Base-by-base conservation (phyloP, 2,888 invertebrate species). In the Disparrhopalites patrizii region DNA sequence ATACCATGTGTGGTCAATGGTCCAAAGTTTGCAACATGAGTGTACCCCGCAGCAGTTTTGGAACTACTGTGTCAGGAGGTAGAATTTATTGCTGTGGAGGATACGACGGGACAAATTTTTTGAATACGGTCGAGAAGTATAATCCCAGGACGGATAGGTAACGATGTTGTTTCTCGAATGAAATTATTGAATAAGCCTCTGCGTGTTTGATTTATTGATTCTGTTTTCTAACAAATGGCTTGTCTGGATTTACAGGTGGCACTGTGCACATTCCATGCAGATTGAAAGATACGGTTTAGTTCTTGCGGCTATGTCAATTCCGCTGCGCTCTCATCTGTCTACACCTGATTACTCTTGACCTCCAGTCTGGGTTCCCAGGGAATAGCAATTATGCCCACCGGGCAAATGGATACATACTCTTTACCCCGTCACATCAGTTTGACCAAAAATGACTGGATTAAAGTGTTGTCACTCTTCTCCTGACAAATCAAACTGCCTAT, bases 31-130 rank as follows among this genome's bases (percentile, higher is more conserved):
- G 74, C 50, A 71, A 77, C 25, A 78, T 78, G 78, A 76, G 76
- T 62, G 75, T 76, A 38, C 73, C 77, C 18, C 71, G 77, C 50
- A 76, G 76, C 63, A 74, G 76, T 52, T 78, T 78, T 67, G 76
- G 76, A 7, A 72, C 76, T 23, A 76, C 77, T 1, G 76, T 77
- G 10, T 76, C 75, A 15, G 73, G 74, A 47, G 76, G 76, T 5
- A 68, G 78, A 13, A 77, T 78, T 58, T 78, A 77, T 67, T 77
- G 78, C 61, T 69, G 77, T 23, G 78, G 78, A 15, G 78, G 78
- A 2, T 75, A 74, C 68, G 77, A 77, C 66, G 76, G 77, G 10
- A 75, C 76, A 23, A 77, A 77, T 60, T 75, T 73, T 62, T 73
- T 77, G 13, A 77, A 76, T 65, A 77, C 77, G 1, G 78, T 76